These are phyloP conservation scores for Eupristina koningsbergeri DNA, from an alignment of 1,140 invertebrate genomes.

Conservation along the genomic window DNA sequence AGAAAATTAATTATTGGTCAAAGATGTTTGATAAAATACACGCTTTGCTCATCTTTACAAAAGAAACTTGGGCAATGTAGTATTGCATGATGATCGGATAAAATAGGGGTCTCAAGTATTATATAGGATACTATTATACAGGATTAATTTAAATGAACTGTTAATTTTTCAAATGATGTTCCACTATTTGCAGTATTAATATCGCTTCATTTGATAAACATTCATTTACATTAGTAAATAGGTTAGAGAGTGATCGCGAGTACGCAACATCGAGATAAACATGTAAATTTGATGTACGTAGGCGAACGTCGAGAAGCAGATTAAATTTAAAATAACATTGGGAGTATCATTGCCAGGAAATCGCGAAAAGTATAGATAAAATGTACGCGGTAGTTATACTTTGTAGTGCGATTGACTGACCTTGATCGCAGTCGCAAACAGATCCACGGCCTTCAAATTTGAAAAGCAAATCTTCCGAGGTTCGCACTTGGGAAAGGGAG, in stretches of 20 bases:
- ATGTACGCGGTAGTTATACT: neutral
- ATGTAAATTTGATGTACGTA: neutral
- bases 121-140: neutral
- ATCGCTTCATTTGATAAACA: neutral
- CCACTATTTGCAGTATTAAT: neutral
- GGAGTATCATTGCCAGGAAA: neutral
- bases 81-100: no score
- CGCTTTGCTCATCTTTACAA: no score
- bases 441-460: neutral
- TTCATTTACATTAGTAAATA: neutral
- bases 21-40: no score
- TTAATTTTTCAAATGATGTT: no score
- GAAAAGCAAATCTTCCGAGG: neutral
- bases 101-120: neutral
- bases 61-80: no score
- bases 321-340: slow-evolving; percentile 17
- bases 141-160: neutral
- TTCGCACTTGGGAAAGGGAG: neutral
- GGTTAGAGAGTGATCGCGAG: neutral
- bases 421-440: neutral
- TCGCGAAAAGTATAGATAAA: neutral
- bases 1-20: no score
- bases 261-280: neutral
- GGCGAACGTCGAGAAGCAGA: neutral
- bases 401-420: neutral